Base-by-base conservation (phyloP, 2,113 vertebrate species). In the mouse (Mus musculus) region DNA sequence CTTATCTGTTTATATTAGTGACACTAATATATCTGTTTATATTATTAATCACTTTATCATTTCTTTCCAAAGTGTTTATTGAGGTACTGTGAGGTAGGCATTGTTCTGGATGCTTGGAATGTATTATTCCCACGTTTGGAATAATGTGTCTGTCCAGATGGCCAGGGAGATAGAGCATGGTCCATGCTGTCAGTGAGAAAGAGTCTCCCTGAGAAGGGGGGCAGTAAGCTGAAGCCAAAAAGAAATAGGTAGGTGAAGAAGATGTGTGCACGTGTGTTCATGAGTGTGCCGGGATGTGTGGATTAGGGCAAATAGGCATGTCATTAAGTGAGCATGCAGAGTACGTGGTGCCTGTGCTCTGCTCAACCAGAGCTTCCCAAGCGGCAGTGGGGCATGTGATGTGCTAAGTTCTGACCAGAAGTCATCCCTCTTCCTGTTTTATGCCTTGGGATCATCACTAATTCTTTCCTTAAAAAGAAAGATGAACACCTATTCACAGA, bases 341-440 rank as follows among this genome's bases (percentile, higher is more conserved):
- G 33, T 28, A 3, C 20, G 13, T 54, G 28, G 33, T 6, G 11
- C 24, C 30, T 46, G 30, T 88, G 61, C 28, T n/a, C 20, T 52
- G 65, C 3, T 22, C 39, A 56, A 56, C 16, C 17, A 49, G 82
- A 76, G 36, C 46, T 26, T 39, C 36, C 13, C 16, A 12, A 65
- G n/a, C 7, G 49, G 13, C 46, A 59, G 14, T 42, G 9, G 69
- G 4, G 39, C n/a, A 0, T 26, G 0, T 63, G 36, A 1, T 67
- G 3, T 91, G 78, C 36, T 42, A 54, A 94, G 36, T 84, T 94
- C 59, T 90, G 65, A 69, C 92, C 85, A 92, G 95, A 56, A 97
- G 75, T 65, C 88, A 90, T 93, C 93, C 81, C 76, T 96, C 93
- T 94, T 94, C 88, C 76, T 88, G 54, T 95, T 97, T 90, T 72